Percentiles rank a stretch among this genome's conserved stretches.
These are phyloP conservation scores for Brachionus koreanus DNA, from an alignment of 1,140 invertebrate species.

Conservation along the genomic window DNA sequence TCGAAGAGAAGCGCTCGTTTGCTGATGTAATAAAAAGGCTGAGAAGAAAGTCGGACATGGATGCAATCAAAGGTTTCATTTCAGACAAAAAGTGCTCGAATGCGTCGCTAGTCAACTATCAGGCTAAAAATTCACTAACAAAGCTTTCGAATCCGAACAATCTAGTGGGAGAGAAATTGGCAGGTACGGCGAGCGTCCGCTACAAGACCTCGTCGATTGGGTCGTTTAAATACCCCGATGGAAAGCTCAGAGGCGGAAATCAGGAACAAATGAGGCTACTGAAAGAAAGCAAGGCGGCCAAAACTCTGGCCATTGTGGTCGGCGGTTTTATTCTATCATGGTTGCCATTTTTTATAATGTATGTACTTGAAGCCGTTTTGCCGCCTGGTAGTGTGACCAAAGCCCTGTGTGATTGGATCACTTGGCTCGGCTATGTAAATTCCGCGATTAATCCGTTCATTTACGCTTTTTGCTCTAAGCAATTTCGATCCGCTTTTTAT, in stretches of 20 bases:
- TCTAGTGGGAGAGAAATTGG: neutral
- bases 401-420: constrained; percentile 82
- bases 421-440: constrained; percentile 98
- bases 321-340: constrained; percentile 88
- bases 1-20: neutral
- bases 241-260: neutral
- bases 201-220: neutral
- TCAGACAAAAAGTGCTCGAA: neutral
- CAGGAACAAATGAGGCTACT: constrained; percentile 15
- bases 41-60: neutral
- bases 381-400: constrained; percentile 57
- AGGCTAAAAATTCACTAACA: neutral
- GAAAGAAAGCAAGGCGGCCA: constrained; percentile 74
- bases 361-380: constrained; percentile 61
- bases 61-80: neutral
- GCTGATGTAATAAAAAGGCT: neutral
- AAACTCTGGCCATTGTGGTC: constrained; percentile 82
- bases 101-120: neutral
- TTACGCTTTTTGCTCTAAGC: constrained; percentile 55
- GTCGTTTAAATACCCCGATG: neutral
- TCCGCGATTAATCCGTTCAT: constrained; percentile 73
- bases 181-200: neutral
- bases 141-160: neutral
- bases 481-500: constrained; percentile 45
- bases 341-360: constrained; percentile 92